Base-by-base conservation (phyloP, 1,140 invertebrate species). In the Heliothis subflexa region DNA sequence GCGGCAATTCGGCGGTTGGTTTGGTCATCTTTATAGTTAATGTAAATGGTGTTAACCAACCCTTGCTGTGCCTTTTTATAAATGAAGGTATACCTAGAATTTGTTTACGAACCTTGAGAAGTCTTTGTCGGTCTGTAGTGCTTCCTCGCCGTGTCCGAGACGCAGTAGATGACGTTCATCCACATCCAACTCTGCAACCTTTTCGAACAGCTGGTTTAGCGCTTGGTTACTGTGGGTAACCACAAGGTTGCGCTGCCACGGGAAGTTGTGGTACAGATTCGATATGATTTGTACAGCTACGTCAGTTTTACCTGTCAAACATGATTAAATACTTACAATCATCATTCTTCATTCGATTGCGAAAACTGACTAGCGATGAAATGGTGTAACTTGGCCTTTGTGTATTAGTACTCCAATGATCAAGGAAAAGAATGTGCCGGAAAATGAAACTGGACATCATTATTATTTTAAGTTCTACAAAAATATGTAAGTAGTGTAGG, bases 201-300 rank as follows among this genome's bases (percentile, higher is more conserved):
- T 99, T 93, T 99, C 99, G 95, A 99, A 99, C 47, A 99, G 95
- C 93, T 99, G 99, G 96, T 99, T 99, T 16, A 99, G 95, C 0
- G 99, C 99, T 95, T 99, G 99, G 97, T 99, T 99, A 16, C 99
- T 99, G 95, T 99, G 99, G 0, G 99, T 99, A 0, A 99, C 99
- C 91, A 99, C 99, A 1, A 99, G 95, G 0, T 99, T 99, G 70
- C 99, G 96, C 89, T 99, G 99, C 94, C 99, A 98, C 0, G 99
- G 99, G 93, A 99, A 99, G 95, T 99, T 99, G 94, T 99, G 99
- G 93, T 99, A 99, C 13, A 99, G 95, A 92, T 99, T 99, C 4
- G 99, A 99, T 89, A 99, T 99, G 79, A 99, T 99, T 94, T 99
- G 99, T 0, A 99, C 99, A 11, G 99, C 99, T 0, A 99, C 99